Evolutionary conservation across 2,888 invertebrate genomes (phyloP).

Genomic region (Lithosia quadra): DNA sequence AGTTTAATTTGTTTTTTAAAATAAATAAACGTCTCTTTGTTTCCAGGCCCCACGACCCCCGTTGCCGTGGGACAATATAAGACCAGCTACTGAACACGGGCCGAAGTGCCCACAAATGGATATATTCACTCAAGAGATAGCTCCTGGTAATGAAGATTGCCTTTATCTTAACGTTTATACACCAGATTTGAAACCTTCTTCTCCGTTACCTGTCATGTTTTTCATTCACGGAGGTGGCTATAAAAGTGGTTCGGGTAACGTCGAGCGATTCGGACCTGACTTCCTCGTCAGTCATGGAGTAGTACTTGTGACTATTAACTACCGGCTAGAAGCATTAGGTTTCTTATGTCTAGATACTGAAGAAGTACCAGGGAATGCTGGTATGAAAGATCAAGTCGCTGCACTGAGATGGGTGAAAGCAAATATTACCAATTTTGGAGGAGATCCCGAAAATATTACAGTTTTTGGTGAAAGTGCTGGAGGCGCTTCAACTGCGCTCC

Average conservation of each 20-base stretch:
- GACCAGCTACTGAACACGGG: slow-evolving; percentile 59
- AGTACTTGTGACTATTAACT: slow-evolving; percentile 67
- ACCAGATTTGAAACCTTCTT: slow-evolving; percentile 46
- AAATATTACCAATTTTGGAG: slow-evolving; percentile 62
- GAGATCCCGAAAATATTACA: slow-evolving; percentile 63
- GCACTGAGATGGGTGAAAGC: slow-evolving; percentile 62
- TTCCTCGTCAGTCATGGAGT: slow-evolving; percentile 62
- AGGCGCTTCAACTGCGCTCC: slow-evolving; percentile 53
- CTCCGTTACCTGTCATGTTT: slow-evolving; percentile 63
- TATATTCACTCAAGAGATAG: slow-evolving; percentile 42
- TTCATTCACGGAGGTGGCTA: slow-evolving; percentile 68
- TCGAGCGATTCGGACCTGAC: slow-evolving; percentile 62
- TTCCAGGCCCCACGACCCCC: slow-evolving; percentile 64
- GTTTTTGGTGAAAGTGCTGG: slow-evolving; percentile 69
- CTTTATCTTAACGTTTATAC: slow-evolving; percentile 67
- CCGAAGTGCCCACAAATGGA: slow-evolving; percentile 59
- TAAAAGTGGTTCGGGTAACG: slow-evolving; percentile 61
- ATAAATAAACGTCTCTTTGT: background rate
- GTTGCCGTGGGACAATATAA: slow-evolving; percentile 59
- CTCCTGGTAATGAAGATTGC: slow-evolving; percentile 65
- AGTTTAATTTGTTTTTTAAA: background rate
- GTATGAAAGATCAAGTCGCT: slow-evolving; percentile 64
- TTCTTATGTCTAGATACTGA: slow-evolving; percentile 60
- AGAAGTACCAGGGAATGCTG: slow-evolving; percentile 68
- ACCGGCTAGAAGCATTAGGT: slow-evolving; percentile 61